A percentile compares a stretch with the other conserved stretches of the same genome.
phyloP scores from a whole-genome alignment of 1,140 invertebrate genomes.

The Hetaerina americana region DNA sequence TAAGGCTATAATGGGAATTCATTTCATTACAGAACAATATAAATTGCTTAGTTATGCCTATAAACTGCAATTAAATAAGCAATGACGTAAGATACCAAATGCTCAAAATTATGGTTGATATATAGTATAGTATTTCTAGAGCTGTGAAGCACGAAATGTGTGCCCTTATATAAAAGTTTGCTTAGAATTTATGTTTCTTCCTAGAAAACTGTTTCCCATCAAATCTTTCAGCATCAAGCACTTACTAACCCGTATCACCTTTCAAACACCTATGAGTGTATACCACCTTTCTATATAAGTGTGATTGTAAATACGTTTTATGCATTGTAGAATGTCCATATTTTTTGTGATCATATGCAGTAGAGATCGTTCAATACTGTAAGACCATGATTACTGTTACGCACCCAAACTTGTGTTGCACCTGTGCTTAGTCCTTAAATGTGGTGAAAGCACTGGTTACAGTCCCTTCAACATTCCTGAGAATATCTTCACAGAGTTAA shows the following conservation, averaged over 20 bases:
- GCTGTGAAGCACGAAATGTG: background rate
- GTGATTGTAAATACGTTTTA: background rate
- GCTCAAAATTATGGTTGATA: background rate
- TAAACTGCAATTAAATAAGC: background rate
- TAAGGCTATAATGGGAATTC: background rate
- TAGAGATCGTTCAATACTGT: background rate
- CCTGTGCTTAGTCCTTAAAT: background rate
- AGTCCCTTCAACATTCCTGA: no score
- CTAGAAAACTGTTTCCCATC: background rate
- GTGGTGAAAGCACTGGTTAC: background rate
- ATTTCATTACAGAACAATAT: background rate
- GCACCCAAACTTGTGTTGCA: background rate
- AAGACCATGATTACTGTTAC: background rate
- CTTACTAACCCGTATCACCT: background rate
- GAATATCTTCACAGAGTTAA: no score
- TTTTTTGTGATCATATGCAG: background rate
- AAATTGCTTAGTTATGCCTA: background rate
- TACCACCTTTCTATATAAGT: background rate
- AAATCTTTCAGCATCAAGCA: background rate
- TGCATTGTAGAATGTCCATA: background rate
- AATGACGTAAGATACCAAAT: no score
- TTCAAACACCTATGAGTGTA: background rate
- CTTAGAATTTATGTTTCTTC: background rate
- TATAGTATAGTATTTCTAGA: background rate
- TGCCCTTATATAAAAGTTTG: background rate